Base-by-base conservation (phyloP, 2,888 invertebrate genomes). In the Onthophagus sagittarius region DNA sequence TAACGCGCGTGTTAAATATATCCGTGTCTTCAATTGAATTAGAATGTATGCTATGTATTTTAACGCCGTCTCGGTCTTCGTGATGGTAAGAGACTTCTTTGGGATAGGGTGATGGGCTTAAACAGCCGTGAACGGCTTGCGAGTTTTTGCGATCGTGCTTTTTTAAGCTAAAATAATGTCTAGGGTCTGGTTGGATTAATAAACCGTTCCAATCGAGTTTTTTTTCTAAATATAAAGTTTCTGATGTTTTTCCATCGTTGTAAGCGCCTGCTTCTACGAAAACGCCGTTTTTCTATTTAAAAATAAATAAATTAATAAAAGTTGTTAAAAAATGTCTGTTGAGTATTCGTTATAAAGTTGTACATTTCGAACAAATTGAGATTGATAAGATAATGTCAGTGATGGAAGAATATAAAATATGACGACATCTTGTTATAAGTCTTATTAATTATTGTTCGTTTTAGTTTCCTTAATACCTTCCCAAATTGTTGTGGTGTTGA, bases 131-230 rank as follows among this genome's bases (percentile, higher is more conserved):
- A 77, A 93, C 88, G 79, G 86, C 90, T 80, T 91, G 88, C 63
- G 90, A 88, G 77, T 87, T 88, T 71, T 88, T 87, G 76, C 89
- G 86, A 78, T 84, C 89, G 78, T 89, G 89, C 73, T 88, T 85
- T 15, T 91, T 85, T 79, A 93, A 84, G 75, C 88, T 88, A 74
- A 93, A 90, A 86, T 90, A 95, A 86, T 92, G 92, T n/a, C 90
- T 84, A 0, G 94, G 91, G 78, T 94, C 93, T 0, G 94, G 93
- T 77, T 95, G 91, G 71, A 93, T 90, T 70, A 92, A 87, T 15
- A 94, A 86, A 0, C 95, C 95, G 79, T 87, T 87, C 95, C 95
- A 95, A 75, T 87, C 88, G 15, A 92, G 88, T 72, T 89, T 89
- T 67, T 88, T 86, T 83, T 94, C 92, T 77, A 95, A 85, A 89